A percentile compares a stretch with the other conserved stretches of the same genome.
Conservation (phyloP, 53 echinoderm and acorn worm species). For the Temnopleurus reevesii region DNA sequence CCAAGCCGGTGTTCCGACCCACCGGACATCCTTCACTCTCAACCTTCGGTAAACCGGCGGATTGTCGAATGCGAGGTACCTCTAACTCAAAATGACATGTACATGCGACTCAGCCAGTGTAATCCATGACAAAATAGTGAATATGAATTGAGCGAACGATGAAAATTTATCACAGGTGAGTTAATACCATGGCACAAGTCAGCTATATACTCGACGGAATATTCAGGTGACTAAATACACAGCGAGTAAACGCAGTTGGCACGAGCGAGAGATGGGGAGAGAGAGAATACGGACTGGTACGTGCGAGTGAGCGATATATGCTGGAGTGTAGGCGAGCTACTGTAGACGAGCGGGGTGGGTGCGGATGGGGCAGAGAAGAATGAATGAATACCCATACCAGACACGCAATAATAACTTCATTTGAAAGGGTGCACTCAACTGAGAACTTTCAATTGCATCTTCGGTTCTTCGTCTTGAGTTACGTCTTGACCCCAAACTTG, state of each 20-base stretch:
- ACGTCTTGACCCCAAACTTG: background rate
- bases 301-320: conserved; percentile 26
- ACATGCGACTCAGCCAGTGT: background rate
- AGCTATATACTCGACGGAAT: conserved; percentile 34
- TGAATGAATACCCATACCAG: background rate
- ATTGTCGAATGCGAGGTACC: background rate
- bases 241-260: background rate
- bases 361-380: background rate
- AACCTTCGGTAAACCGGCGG: background rate
- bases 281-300: conserved; percentile 14
- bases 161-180: conserved; percentile 15
- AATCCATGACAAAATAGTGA: background rate
- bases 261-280: conserved; percentile 33
- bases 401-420: conserved; percentile 17
- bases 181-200: conserved; percentile 22
- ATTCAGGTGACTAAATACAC: conserved; percentile 54
- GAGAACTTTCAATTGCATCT: background rate
- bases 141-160: conserved; percentile 17
- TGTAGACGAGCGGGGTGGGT: conserved; percentile 1
- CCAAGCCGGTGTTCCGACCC: conserved; percentile 22
- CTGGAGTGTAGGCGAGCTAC: background rate
- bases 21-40: conserved; percentile 3
- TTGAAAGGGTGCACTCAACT: background rate
- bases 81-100: background rate
- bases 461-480: background rate